Percentiles rank a stretch among this genome's conserved stretches.
Evolutionary conservation across 1,140 invertebrate genomes (phyloP).

Genomic region (Cydia pomonella): DNA sequence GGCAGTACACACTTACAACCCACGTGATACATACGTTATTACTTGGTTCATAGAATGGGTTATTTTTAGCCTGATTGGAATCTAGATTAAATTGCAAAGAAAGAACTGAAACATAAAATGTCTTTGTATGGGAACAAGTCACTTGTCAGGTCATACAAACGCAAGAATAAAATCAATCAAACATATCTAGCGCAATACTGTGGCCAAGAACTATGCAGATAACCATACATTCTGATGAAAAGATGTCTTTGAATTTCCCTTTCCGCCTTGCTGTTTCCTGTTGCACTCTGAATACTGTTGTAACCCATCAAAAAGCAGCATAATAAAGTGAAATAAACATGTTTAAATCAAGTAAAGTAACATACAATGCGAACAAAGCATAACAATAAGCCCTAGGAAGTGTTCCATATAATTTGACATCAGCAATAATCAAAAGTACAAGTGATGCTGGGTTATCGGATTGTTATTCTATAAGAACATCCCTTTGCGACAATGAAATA

Average conservation of each 20-base stretch:
- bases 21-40: slow-evolving; percentile 15
- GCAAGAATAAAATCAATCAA: slow-evolving; percentile 56
- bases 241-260: slow-evolving; percentile 89
- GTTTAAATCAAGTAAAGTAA: slow-evolving; percentile 69
- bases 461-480: slow-evolving; percentile 42
- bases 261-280: slow-evolving; percentile 86
- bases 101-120: slow-evolving; percentile 35
- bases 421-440: slow-evolving; percentile 41
- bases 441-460: slow-evolving; percentile 43
- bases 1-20: slow-evolving; percentile 10
- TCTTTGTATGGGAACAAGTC: slow-evolving; percentile 37
- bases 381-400: slow-evolving; percentile 72
- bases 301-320: slow-evolving; percentile 82
- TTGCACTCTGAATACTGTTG: slow-evolving; percentile 86
- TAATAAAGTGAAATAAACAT: slow-evolving; percentile 80
- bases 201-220: slow-evolving; percentile 78
- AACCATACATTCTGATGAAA: slow-evolving; percentile 87
- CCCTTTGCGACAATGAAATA: slow-evolving; percentile 47
- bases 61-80: slow-evolving; percentile 30
- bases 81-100: slow-evolving; percentile 33
- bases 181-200: slow-evolving; percentile 70
- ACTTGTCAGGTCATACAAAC: slow-evolving; percentile 49
- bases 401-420: slow-evolving; percentile 64
- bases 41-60: slow-evolving; percentile 30
- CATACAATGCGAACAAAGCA: slow-evolving; percentile 73